Conservation (phyloP, 2,113 vertebrate genomes). For the Carettochelys insculpta region DNA sequence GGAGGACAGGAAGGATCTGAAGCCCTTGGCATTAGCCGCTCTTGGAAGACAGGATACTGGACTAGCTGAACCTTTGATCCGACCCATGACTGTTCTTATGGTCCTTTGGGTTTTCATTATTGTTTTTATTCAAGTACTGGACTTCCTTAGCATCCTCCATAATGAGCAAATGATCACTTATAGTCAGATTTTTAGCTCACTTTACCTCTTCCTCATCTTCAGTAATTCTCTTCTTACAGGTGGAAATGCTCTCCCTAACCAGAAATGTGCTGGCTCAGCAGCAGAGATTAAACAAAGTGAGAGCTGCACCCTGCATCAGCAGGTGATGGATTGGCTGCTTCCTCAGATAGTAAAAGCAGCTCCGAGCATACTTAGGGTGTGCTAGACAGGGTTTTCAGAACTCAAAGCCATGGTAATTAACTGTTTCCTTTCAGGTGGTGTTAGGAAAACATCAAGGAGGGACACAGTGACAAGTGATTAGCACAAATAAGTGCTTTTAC, state of each 20-base stretch:
- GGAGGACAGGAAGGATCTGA: no score
- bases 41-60: no score
- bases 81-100: no score
- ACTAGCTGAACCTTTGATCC: no score
- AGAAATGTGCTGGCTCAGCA: background rate
- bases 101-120: background rate
- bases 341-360: background rate
- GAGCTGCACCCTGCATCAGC: background rate
- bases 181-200: background rate
- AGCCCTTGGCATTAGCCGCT: no score
- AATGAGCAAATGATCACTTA: background rate
- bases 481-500: no score
- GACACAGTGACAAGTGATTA: no score
- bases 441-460: no score
- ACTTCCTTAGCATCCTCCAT: background rate
- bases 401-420: no score
- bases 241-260: background rate
- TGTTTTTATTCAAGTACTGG: background rate
- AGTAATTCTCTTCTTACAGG: background rate
- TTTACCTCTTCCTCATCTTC: background rate
- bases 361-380: background rate
- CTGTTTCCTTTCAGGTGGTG: no score
- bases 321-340: background rate
- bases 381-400: no score
- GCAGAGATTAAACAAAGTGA: background rate